These are phyloP conservation scores for Labrus mixtus DNA, from an alignment of 2,113 vertebrate genomes.

Conservation along the genomic window DNA sequence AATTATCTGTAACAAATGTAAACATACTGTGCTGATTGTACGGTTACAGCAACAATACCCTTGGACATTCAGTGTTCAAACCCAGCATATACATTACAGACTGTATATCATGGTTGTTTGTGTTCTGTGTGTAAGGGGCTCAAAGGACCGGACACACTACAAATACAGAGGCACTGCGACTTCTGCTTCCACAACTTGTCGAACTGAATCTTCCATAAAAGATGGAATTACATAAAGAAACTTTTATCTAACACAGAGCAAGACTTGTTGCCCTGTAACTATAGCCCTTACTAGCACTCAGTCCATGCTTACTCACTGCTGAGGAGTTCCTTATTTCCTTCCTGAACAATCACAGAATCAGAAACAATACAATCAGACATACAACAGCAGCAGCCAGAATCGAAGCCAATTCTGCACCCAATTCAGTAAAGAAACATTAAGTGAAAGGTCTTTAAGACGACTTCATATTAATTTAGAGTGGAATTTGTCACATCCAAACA, in stretches of 20 bases:
- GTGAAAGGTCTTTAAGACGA: not conserved
- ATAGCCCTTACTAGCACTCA: slow-evolving; percentile 77
- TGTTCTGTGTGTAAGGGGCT: slow-evolving; percentile 29
- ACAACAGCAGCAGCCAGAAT: not conserved
- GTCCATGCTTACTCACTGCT: slow-evolving; percentile 31
- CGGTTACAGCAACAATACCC: slow-evolving; percentile 40
- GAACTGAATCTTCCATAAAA: slow-evolving; percentile 29
- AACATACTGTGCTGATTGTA: slow-evolving; percentile 57
- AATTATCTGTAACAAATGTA: slow-evolving; percentile 58
- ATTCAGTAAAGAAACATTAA: not conserved
- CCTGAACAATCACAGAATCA: slow-evolving; percentile 16
- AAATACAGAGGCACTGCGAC: slow-evolving; percentile 69
- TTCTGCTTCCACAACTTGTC: slow-evolving; percentile 20
- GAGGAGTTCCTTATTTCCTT: slow-evolving; percentile 22
- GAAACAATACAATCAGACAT: slow-evolving; percentile 7
- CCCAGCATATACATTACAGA: slow-evolving; percentile 3
- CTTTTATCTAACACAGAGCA: slow-evolving; percentile 12
- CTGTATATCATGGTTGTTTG: slow-evolving; percentile 2
- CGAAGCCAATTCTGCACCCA: not conserved
- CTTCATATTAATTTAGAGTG: too few relatives aligned
- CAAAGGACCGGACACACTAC: slow-evolving; percentile 26
- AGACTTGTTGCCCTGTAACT: slow-evolving; percentile 11
- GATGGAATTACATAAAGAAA: slow-evolving; percentile 20
- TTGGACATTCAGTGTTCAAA: slow-evolving; percentile 47
- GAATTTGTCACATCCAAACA: too few relatives aligned